phyloP scores from a whole-genome alignment of 2,797 vertebrate species.

The Cyprinella venusta region DNA sequence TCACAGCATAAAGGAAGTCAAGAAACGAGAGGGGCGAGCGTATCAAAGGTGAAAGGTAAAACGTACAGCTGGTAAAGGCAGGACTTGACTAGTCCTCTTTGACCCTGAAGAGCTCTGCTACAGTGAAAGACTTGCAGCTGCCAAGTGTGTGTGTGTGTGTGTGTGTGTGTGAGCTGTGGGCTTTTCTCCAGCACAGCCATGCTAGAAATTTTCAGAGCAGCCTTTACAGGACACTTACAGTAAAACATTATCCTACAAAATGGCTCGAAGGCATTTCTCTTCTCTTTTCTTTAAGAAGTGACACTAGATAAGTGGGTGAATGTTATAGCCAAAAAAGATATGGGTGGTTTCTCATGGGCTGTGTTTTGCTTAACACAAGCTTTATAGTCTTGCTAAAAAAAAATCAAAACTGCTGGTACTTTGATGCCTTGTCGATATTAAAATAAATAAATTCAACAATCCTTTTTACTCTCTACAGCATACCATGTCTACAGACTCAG shows the following conservation, averaged over 20 bases:
- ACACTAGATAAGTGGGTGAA: not conserved
- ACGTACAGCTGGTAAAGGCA: slow-evolving; percentile 50
- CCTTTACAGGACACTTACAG: not conserved
- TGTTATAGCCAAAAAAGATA: not conserved
- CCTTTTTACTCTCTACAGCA: not conserved
- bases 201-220: not conserved
- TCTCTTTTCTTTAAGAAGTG: not conserved
- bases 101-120: slow-evolving; percentile 51
- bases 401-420: not conserved
- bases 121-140: slow-evolving; percentile 45
- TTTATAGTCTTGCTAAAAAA: not conserved
- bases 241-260: not conserved
- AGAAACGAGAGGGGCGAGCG: slow-evolving; percentile 40
- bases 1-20: not conserved
- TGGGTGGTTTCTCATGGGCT: not conserved
- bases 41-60: slow-evolving; percentile 36
- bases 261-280: not conserved
- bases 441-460: not conserved
- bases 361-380: not conserved
- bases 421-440: not conserved
- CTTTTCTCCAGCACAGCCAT: slow-evolving; percentile 14
- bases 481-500: not conserved
- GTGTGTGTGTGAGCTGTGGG: slow-evolving; percentile 29
- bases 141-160: slow-evolving; percentile 51
- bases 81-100: slow-evolving; percentile 49